Conservation (phyloP, 2,888 invertebrate genomes). For the Zelleria hepariella region DNA sequence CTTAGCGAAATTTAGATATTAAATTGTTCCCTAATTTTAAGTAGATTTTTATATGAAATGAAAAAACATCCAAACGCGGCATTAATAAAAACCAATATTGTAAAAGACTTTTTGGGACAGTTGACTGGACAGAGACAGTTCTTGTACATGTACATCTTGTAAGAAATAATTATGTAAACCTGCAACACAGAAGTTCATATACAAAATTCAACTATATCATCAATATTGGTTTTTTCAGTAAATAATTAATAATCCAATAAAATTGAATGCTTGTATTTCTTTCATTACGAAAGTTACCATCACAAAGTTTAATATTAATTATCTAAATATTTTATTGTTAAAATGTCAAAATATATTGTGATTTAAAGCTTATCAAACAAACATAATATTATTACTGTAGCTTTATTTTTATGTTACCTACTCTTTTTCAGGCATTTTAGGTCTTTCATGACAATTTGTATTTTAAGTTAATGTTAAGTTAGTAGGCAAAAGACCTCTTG, state of each 20-base stretch:
- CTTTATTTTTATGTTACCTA: neutral
- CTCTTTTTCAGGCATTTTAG: neutral
- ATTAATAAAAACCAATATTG: neutral
- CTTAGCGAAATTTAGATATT: conserved; percentile 29
- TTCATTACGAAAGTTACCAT: conserved; percentile 4
- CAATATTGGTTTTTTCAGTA: too few species aligned
- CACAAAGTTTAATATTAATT: conserved; percentile 5
- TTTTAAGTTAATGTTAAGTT: neutral
- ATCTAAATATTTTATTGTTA: neutral
- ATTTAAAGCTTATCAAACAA: neutral
- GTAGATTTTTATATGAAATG: conserved; percentile 12
- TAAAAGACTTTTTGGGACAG: too few species aligned
- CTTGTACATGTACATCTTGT: too few species aligned
- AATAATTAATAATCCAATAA: neutral
- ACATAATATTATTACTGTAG: neutral
- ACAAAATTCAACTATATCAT: too few species aligned
- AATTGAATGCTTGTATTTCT: neutral
- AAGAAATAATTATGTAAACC: too few species aligned
- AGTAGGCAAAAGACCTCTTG: neutral
- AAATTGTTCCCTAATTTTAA: conserved; percentile 12
- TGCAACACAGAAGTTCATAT: too few species aligned
- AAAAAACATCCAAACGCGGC: neutral
- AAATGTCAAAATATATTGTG: neutral
- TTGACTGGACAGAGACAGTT: too few species aligned
- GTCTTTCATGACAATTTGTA: neutral